Conservation (phyloP, 2,888 invertebrate genomes). For the Dasysyrphus albostriatus region DNA sequence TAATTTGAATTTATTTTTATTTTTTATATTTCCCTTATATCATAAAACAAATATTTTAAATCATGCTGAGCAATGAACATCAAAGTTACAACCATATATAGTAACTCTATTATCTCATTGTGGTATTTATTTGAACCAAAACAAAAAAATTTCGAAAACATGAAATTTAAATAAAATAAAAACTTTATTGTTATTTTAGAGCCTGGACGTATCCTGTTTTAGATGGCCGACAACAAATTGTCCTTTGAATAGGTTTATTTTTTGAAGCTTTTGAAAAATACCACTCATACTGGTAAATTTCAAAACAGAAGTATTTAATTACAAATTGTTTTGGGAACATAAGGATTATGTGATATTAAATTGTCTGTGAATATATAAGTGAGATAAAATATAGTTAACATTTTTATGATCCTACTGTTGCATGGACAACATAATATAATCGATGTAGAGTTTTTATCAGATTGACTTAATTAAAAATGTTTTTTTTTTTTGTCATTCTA, state of each 20-base stretch:
- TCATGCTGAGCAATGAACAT: neutral
- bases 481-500: too few species aligned
- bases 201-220: neutral
- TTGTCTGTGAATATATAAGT: neutral
- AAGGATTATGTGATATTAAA: neutral
- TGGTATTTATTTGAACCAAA: neutral
- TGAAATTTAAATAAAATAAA: neutral
- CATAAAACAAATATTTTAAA: neutral
- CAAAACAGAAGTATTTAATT: neutral
- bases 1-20: neutral
- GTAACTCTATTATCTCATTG: neutral
- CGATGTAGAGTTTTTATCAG: too few species aligned
- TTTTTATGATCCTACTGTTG: too few species aligned
- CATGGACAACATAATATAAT: too few species aligned
- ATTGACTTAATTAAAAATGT: too few species aligned
- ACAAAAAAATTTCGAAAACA: neutral
- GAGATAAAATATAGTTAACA: too few species aligned
- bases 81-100: neutral
- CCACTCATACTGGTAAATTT: neutral
- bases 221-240: neutral
- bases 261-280: neutral
- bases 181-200: neutral
- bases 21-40: neutral
- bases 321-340: neutral
- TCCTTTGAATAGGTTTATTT: neutral